phyloP scores from a whole-genome alignment of 2,797 vertebrate species.

The Microchirus variegatus region DNA sequence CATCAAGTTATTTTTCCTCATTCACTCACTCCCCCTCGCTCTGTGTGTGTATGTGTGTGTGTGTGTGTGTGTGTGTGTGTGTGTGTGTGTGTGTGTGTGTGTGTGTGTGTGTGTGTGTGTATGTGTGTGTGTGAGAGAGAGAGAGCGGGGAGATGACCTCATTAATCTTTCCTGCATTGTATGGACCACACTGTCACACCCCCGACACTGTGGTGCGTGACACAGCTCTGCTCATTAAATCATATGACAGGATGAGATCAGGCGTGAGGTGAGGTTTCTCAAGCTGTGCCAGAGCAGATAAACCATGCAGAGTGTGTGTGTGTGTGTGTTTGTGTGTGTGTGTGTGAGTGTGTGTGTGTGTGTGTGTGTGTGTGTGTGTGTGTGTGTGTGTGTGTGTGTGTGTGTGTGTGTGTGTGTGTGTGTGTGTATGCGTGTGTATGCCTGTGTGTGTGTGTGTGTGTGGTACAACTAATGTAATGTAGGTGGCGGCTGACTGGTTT shows the following conservation, averaged over 20 bases:
- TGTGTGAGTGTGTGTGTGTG: conserved; percentile 28
- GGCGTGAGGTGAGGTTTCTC: conserved; percentile 60
- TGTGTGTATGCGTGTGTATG: no score
- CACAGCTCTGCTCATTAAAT: conserved; percentile 73
- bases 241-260: conserved; percentile 79
- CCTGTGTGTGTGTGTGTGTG: no score
- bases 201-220: conserved; percentile 68
- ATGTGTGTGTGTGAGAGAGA: no score
- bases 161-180: conserved; percentile 75
- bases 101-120: no score
- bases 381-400: no score
- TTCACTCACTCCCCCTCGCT: conserved; percentile 16
- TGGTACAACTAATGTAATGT: conserved; percentile 35
- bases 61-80: no score
- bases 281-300: conserved; percentile 71
- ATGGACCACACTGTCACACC: conserved; percentile 61
- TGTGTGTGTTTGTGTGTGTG: conserved; percentile 17
- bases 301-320: conserved; percentile 38
- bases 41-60: no score
- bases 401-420: no score
- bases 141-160: conserved; percentile 66
- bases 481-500: conserved; percentile 59
- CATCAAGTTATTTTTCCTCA: conserved; percentile 46
- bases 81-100: no score
- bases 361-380: no score